These are phyloP conservation scores for Popillia japonica DNA, from an alignment of 1,140 invertebrate species.

Conservation along the genomic window DNA sequence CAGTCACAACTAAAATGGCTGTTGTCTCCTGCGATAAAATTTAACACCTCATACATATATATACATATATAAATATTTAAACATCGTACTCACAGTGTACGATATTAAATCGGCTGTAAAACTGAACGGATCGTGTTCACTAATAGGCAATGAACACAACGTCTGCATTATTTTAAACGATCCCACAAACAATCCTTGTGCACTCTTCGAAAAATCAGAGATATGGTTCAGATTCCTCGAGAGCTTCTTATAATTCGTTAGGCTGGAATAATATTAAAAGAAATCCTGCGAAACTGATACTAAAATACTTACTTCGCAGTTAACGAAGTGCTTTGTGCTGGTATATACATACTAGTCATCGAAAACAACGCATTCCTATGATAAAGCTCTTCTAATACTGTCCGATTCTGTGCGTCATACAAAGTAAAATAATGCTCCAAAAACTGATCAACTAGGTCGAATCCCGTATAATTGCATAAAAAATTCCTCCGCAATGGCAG, in stretches of 20 bases:
- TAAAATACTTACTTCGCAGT: constrained; percentile 48
- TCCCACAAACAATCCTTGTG: constrained; percentile 61
- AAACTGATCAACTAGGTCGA: constrained; percentile 76
- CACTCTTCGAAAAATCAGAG: constrained; percentile 54
- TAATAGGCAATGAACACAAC: constrained; percentile 77
- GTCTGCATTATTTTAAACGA: constrained; percentile 76
- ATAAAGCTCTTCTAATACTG: constrained; percentile 80
- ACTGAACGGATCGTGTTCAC: constrained; percentile 80
- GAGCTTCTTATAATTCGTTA: constrained; percentile 51
- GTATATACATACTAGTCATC: constrained; percentile 64
- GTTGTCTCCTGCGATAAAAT: constrained; percentile 66
- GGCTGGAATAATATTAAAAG: constrained; percentile 43
- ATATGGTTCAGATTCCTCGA: constrained; percentile 53
- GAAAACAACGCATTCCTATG: constrained; percentile 84
- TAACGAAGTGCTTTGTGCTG: constrained; percentile 56
- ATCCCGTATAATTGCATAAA: constrained; percentile 69
- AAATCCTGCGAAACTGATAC: neutral
- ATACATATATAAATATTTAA: no score
- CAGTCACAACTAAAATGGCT: constrained; percentile 76
- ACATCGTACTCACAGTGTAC: constrained; percentile 69
- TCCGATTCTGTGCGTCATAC: constrained; percentile 83
- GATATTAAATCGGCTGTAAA: constrained; percentile 82
- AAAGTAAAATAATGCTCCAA: constrained; percentile 83
- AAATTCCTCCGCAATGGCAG: constrained; percentile 73
- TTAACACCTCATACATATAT: neutral